These are phyloP conservation scores for Physella acuta DNA, from an alignment of 1,140 invertebrate genomes.

Conservation along the genomic window DNA sequence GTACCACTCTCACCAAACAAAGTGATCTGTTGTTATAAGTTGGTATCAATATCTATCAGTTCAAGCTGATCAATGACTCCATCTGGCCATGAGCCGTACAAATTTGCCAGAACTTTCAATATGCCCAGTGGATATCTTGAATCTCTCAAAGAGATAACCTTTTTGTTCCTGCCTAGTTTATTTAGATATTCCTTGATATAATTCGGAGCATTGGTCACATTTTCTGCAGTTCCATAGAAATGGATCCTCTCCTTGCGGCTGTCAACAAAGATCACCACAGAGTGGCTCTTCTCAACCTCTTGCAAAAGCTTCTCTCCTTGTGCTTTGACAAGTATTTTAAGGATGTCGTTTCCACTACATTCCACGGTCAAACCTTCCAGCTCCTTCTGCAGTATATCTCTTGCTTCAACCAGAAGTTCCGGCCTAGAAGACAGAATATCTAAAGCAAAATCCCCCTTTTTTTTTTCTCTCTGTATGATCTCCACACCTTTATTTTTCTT, in stretches of 20 bases:
- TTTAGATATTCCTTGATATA: slow-evolving; percentile 33
- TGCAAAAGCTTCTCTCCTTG: slow-evolving; percentile 33
- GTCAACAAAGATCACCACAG: slow-evolving; percentile 34
- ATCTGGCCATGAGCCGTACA: slow-evolving; percentile 33
- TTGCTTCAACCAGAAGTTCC: slow-evolving; percentile 26
- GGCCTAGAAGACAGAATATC: slow-evolving; percentile 31
- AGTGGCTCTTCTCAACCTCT: slow-evolving; percentile 30
- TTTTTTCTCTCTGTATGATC: slow-evolving; percentile 14
- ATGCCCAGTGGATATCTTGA: slow-evolving; percentile 38
- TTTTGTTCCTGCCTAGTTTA: slow-evolving; percentile 15
- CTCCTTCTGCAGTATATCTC: slow-evolving; percentile 31
- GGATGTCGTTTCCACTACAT: slow-evolving; percentile 8
- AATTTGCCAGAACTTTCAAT: slow-evolving; percentile 40
- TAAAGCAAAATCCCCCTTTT: slow-evolving; percentile 29
- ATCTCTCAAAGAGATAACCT: slow-evolving; percentile 32
- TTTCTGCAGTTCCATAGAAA: slow-evolving; percentile 32
- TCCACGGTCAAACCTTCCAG: slow-evolving; percentile 36
- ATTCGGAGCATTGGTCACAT: slow-evolving; percentile 14
- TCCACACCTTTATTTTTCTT: slow-evolving; percentile 5
- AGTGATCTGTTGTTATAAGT: slow-evolving; percentile 34
- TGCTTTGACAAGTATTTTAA: slow-evolving; percentile 31
- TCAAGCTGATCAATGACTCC: slow-evolving; percentile 26
- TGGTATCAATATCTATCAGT: slow-evolving; percentile 25
- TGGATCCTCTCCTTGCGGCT: slow-evolving; percentile 34
- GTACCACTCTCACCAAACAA: slow-evolving; percentile 34